These are phyloP conservation scores for Scaptomyza reducta DNA, from an alignment of 2,888 invertebrate genomes.

Conservation along the genomic window DNA sequence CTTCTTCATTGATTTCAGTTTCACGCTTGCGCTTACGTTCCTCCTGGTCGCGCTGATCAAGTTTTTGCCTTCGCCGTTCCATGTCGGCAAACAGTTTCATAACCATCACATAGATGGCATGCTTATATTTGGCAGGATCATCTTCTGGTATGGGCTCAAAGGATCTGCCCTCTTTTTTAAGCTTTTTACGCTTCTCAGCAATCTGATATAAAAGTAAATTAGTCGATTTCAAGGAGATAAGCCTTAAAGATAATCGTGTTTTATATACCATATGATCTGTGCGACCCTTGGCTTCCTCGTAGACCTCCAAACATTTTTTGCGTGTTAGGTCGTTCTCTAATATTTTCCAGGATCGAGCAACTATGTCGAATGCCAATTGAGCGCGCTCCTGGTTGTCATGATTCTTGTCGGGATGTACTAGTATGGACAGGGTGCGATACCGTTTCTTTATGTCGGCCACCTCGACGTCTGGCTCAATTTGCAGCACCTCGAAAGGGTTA, in stretches of 20 bases:
- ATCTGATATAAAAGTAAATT: constrained; percentile 86
- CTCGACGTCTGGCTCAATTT: constrained; percentile 94
- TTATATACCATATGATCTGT: constrained; percentile 94
- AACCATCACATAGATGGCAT: constrained; percentile 98
- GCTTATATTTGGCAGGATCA: constrained; percentile 93
- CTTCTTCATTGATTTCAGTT: constrained; percentile 96
- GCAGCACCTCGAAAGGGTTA: constrained; percentile 96
- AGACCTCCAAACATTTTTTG: constrained; percentile 96
- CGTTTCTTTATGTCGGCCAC: constrained; percentile 98
- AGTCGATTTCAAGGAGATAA: not conserved
- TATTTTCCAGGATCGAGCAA: constrained; percentile 97
- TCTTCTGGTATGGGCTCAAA: constrained; percentile 93
- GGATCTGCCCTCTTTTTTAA: constrained; percentile 94
- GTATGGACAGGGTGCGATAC: constrained; percentile 96
- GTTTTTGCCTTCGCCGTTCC: constrained; percentile 94
- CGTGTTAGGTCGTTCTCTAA: constrained; percentile 97
- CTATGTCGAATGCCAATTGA: constrained; percentile 95
- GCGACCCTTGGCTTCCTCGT: constrained; percentile 97
- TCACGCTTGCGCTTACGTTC: constrained; percentile 97
- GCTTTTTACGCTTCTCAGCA: constrained; percentile 96
- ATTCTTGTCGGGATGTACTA: constrained; percentile 99
- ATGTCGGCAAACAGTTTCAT: constrained; percentile 99
- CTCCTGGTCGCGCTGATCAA: constrained; percentile 95
- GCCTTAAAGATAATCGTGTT: not conserved
- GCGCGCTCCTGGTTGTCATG: constrained; percentile 97